phyloP scores from a whole-genome alignment of 2,888 invertebrate species.

The Lasioglossum marginatum region DNA sequence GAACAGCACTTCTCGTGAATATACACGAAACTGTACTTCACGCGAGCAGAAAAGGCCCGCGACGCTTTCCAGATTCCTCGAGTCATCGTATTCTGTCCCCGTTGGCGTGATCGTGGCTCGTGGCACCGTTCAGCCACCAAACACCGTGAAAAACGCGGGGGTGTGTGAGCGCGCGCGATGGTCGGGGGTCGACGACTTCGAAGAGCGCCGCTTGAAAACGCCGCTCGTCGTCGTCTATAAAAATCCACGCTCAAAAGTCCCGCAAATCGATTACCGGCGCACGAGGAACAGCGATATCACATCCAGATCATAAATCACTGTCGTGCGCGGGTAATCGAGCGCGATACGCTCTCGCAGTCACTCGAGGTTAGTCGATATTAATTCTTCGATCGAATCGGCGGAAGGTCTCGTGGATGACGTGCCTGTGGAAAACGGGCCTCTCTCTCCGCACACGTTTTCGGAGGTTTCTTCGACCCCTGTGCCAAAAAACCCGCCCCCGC shows the following conservation, averaged over 20 bases:
- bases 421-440: constrained; percentile 68
- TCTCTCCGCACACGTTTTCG: constrained; percentile 71
- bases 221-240: constrained; percentile 36
- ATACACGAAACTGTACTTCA: constrained; percentile 13
- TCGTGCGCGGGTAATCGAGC: constrained; percentile 80
- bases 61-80: constrained; percentile 22
- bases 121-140: constrained; percentile 26
- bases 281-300: constrained; percentile 70
- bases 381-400: constrained; percentile 74
- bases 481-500: constrained; percentile 31
- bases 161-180: background rate
- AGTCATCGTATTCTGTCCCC: constrained; percentile 19
- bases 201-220: constrained; percentile 47
- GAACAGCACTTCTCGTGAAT: background rate
- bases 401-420: constrained; percentile 59
- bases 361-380: constrained; percentile 80
- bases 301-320: constrained; percentile 80
- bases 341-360: constrained; percentile 69
- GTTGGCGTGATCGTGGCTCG: constrained; percentile 1
- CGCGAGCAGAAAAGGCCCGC: constrained; percentile 10
- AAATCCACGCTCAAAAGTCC: constrained; percentile 65
- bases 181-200: constrained; percentile 23
- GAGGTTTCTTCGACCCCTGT: constrained; percentile 48
- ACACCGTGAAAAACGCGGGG: constrained; percentile 32
- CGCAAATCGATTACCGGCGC: constrained; percentile 71